A percentile compares a stretch with the other conserved stretches of the same genome.
Conservation (phyloP, 2,797 vertebrate species). For the Pantherophis vulpinus region DNA sequence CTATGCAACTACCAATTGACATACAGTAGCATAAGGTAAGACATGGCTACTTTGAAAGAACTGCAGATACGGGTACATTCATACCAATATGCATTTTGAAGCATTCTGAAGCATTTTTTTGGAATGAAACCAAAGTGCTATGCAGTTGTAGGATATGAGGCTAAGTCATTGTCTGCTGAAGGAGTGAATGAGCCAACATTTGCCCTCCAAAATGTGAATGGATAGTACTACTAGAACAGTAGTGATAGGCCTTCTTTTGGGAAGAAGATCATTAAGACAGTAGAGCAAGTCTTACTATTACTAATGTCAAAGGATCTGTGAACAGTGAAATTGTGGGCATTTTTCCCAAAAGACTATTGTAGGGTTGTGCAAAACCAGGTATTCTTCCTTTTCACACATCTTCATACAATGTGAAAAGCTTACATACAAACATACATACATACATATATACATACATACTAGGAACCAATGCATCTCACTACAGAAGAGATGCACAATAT, state of each 20-base stretch:
- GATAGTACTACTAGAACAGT: background rate
- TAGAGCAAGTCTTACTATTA: background rate
- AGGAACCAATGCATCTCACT: background rate
- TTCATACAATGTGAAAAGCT: background rate
- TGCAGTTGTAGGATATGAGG: background rate
- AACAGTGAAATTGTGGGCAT: background rate
- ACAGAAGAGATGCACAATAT: background rate
- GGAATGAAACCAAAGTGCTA: background rate
- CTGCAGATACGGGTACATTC: background rate
- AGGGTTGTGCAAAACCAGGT: background rate
- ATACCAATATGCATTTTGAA: background rate
- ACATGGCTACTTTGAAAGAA: background rate
- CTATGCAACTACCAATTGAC: background rate
- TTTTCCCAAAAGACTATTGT: background rate
- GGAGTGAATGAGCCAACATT: background rate
- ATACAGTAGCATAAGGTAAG: background rate
- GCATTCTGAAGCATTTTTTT: background rate
- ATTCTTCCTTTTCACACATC: background rate
- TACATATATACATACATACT: background rate
- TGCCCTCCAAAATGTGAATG: background rate
- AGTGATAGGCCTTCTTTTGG: background rate
- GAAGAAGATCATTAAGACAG: background rate
- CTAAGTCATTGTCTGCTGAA: background rate
- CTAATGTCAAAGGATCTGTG: background rate
- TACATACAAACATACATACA: too few species aligned